Conservation (phyloP, 2,797 vertebrate genomes). For the Ctenopoma kingsleyae region DNA sequence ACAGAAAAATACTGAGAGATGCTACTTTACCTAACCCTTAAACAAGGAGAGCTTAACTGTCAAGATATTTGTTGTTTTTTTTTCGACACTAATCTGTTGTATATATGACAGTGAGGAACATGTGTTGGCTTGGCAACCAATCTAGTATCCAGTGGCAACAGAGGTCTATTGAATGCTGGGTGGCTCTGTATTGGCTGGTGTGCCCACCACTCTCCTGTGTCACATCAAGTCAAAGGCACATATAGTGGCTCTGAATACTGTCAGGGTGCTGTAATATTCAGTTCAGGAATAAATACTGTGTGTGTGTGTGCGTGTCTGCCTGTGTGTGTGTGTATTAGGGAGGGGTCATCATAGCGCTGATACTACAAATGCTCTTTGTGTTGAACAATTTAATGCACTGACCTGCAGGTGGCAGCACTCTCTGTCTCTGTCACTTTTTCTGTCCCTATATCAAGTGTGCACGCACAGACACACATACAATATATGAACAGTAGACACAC, state of each 20-base stretch:
- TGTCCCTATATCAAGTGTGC: slow-evolving; percentile 21
- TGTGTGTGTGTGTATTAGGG: slow-evolving; percentile 33
- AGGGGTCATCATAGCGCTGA: slow-evolving; percentile 52
- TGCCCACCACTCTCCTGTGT: slow-evolving; percentile 80
- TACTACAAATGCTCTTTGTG: slow-evolving; percentile 67
- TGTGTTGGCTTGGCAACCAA: slow-evolving; percentile 86
- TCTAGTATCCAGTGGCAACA: slow-evolving; percentile 86
- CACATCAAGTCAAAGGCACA: slow-evolving; percentile 75
- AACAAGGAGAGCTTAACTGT: slow-evolving; percentile 48
- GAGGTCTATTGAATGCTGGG: slow-evolving; percentile 82
- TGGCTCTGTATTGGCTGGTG: slow-evolving; percentile 78
- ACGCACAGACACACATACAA: slow-evolving; percentile 16
- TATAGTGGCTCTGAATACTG: slow-evolving; percentile 61
- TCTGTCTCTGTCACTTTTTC: slow-evolving; percentile 48
- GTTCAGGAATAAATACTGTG: slow-evolving; percentile 48
- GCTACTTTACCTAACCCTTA: slow-evolving; percentile 28
- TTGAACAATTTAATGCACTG: slow-evolving; percentile 66
- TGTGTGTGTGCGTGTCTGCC: slow-evolving; percentile 30
- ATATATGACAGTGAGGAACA: slow-evolving; percentile 82
- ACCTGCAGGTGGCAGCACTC: slow-evolving; percentile 69
- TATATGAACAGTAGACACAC: not conserved
- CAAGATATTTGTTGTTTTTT: slow-evolving; percentile 71
- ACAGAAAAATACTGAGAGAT: slow-evolving; percentile 12
- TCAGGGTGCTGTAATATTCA: slow-evolving; percentile 57
- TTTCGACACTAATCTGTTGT: slow-evolving; percentile 71